Base-by-base conservation (phyloP, 2,888 invertebrate genomes). In the Lepidocyrtinus sp. region DNA sequence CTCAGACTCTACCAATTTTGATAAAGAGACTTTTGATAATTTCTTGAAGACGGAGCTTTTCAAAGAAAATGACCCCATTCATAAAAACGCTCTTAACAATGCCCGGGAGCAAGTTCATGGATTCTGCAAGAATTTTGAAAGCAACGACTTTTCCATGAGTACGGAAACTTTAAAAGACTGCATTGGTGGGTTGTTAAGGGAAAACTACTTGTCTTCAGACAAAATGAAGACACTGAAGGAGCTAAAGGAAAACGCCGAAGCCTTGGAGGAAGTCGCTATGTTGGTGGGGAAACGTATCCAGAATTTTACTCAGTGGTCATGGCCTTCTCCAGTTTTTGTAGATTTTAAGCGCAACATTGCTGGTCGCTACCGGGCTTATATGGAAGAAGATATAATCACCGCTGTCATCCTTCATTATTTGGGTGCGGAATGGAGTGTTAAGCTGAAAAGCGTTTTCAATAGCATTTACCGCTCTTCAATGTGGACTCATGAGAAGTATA, bases 321-420 rank as follows among this genome's bases (percentile, higher is more conserved):
- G 84, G 84, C 78, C 82, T 15, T 63, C 19, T 3, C 26, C 68
- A 1, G 75, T 79, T 0, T 3, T 17, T 9, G 69, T 78, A 3
- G 81, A 83, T 1, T 69, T 84, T 15, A n/a, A 78, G 45, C 22
- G 85, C n/a, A 77, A 75, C 17, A 72, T 85, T 50, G 80, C 80
- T 1, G 85, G 85, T 1, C 65, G 77, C 15, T 83, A 79, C 63
- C 71, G 78, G 17, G 81, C 81, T 0, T 83, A 76, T 45, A 71
- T 85, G 75, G 71, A 82, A 25, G 85, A 85, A 55, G 85, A 85
- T 63, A 77, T 83, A 2, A 75, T 85, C 50, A 83, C 85, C 0
- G 81, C 83, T 2, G 19, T 85, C 0, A 72, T 85, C 36, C 70
- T 85, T 0, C 83, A 83, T 45, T 85, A 72, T 19, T 26, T 85